Conservation (phyloP, 2,888 invertebrate species). For the Himalopsyche anomala region DNA sequence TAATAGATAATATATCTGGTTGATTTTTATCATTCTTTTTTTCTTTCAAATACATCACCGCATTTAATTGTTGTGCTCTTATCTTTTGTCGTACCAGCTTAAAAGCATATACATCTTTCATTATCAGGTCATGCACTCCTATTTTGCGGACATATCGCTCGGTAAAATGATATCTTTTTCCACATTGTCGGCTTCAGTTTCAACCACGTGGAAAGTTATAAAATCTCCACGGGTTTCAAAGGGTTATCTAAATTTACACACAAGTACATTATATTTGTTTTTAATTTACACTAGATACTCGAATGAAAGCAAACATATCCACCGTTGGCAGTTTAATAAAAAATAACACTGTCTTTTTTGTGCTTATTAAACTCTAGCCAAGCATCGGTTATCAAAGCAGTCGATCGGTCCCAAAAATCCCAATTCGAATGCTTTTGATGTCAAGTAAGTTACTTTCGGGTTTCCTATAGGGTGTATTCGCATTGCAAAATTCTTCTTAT, state of each 20-base stretch:
- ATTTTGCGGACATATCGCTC: neutral
- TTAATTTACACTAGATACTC: too few relatives aligned
- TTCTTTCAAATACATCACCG: constrained; percentile 11
- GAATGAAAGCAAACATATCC: too few relatives aligned
- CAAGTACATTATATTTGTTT: too few relatives aligned
- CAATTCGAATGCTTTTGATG: too few relatives aligned
- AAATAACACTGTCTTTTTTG: too few relatives aligned
- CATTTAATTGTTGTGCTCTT: neutral
- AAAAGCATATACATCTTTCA: neutral
- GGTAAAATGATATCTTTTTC: constrained; percentile 5
- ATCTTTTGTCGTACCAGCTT: neutral
- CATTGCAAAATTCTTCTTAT: too few relatives aligned
- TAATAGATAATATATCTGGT: neutral
- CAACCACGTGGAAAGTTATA: constrained; percentile 2
- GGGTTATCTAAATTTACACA: neutral
- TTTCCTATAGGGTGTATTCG: too few relatives aligned
- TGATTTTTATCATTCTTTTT: neutral
- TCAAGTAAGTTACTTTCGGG: too few relatives aligned
- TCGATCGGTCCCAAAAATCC: too few relatives aligned
- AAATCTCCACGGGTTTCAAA: neutral
- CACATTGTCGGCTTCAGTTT: neutral
- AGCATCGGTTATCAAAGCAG: too few relatives aligned
- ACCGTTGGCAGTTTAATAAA: too few relatives aligned
- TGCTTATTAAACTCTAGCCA: too few relatives aligned
- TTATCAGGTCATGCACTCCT: neutral